Evolutionary conservation across 2,797 vertebrate genomes (phyloP).

Genomic region (Distichodus sexfasciatus): DNA sequence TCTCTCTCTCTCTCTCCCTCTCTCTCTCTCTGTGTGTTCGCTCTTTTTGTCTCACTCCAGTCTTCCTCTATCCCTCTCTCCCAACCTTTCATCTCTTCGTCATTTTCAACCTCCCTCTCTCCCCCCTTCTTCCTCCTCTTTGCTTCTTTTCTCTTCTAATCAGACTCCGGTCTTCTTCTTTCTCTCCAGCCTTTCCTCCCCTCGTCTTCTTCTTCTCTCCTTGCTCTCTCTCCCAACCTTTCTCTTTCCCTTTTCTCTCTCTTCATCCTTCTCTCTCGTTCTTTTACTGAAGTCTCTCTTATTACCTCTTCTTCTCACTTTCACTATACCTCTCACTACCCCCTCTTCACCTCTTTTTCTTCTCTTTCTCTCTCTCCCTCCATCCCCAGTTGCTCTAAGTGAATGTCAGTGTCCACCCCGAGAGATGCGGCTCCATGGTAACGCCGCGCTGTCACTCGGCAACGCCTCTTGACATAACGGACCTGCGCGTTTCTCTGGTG

Average conservation of each 20-base stretch:
- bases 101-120: background rate
- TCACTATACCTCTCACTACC: background rate
- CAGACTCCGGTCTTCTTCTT: background rate
- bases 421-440: conserved; percentile 32
- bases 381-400: conserved; percentile 4
- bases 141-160: background rate
- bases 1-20: background rate
- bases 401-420: conserved; percentile 37
- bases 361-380: background rate
- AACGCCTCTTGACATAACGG: conserved; percentile 29
- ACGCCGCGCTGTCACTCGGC: conserved; percentile 10
- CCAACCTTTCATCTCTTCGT: background rate
- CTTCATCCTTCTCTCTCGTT: background rate
- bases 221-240: background rate
- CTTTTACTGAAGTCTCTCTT: background rate
- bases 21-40: background rate
- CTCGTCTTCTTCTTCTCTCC: background rate
- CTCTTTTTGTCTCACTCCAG: background rate
- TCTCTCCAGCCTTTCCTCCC: background rate
- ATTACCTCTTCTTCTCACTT: background rate
- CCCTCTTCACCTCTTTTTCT: background rate
- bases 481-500: conserved; percentile 2
- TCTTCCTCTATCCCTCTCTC: background rate
- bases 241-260: background rate
- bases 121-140: background rate